Base-by-base conservation (phyloP, 2,797 vertebrate species). In the Sebastes umbrosus region DNA sequence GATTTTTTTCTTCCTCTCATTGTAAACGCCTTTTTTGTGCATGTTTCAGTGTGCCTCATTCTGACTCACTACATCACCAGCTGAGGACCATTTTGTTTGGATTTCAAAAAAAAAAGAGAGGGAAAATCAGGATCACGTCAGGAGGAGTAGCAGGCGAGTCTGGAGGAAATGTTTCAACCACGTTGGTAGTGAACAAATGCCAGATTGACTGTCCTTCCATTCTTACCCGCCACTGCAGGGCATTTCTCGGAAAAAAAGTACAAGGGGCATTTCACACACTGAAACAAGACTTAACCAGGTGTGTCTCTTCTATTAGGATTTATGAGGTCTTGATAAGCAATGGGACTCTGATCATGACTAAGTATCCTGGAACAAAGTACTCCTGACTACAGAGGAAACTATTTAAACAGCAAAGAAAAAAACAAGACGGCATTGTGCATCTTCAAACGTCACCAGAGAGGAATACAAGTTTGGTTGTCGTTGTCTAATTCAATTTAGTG, bases 291-390 rank as follows among this genome's bases (percentile, higher is more conserved):
- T 18, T 6, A 27, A 73, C 43, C 65, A 85, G 90, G 87, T 8
- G 84, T 84, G 76, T 57, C 84, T 59, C 72, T 27, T 75, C 70
- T 25, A 1, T 66, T 59, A 24, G 32, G 31, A 71, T 81, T 80
- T 68, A 87, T 74, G 66, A 83, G 60, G 62, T 54, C 7, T 62
- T 76, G 88, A 88, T 90, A 94, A 92, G 79, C n/a, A 74, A 11
- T 6, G 20, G 62, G 68, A 88, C 87, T 85, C 79, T 84, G 76
- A 59, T 60, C 64, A 64, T 31, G 11, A 62, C 16, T 12, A 20
- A 52, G 7, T 2, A 31, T 29, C 24, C 43, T 67, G 7, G n/a
- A 57, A 66, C 11, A 36, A 29, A 27, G 58, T n/a, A 22, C n/a
- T 36, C 24, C 29, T 52, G 36, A 11, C 46, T 8, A 46, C 22